Evolutionary conservation across 2,113 vertebrate species (phyloP).

Genomic region (Onychostruthus taczanowskii): DNA sequence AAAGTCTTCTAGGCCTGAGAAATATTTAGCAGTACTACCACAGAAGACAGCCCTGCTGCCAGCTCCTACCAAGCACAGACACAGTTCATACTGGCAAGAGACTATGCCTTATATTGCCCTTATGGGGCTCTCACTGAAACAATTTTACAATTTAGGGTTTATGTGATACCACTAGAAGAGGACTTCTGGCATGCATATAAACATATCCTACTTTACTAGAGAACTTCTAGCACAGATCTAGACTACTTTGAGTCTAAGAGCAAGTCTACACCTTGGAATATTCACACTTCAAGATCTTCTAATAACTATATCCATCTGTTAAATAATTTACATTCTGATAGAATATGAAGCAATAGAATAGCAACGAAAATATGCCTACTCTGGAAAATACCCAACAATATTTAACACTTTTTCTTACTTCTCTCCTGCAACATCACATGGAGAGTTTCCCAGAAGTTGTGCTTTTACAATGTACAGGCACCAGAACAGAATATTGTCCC

Average conservation of each 20-base stretch:
- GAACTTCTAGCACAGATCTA: neutral
- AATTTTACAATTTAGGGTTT: neutral
- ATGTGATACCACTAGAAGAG: neutral
- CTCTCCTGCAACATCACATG: neutral
- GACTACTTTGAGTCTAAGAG: neutral
- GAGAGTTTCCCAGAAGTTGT: neutral
- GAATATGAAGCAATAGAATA: neutral
- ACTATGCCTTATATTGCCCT: neutral
- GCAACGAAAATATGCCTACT: neutral
- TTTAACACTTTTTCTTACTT: neutral
- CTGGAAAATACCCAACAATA: neutral
- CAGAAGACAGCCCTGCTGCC: neutral
- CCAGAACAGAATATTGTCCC: neutral
- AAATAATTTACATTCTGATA: conserved; percentile 15
- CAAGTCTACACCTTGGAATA: neutral
- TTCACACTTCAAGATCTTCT: conserved; percentile 9
- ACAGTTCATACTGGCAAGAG: neutral
- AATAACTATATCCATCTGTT: conserved; percentile 11
- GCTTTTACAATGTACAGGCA: neutral
- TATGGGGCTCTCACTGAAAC: neutral
- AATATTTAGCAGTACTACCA: neutral
- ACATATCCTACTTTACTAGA: neutral
- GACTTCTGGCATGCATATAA: neutral
- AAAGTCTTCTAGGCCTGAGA: neutral
- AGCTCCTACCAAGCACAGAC: neutral